phyloP scores from a whole-genome alignment of 2,888 invertebrate genomes.

The Rhingia campestris region DNA sequence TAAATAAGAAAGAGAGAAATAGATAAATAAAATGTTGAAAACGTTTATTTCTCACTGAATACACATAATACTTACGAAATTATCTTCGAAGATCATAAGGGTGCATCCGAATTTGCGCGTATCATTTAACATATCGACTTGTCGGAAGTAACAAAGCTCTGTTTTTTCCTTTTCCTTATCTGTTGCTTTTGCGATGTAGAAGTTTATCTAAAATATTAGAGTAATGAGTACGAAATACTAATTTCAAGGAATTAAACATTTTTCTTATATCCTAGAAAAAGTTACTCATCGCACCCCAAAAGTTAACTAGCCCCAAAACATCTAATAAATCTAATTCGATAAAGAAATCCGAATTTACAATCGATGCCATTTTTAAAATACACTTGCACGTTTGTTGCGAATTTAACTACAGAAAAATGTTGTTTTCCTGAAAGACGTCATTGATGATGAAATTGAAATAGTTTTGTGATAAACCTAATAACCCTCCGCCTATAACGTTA shows the following conservation, averaged over 20 bases:
- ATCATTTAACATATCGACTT: slow-evolving; percentile 78
- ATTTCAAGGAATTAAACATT: not conserved
- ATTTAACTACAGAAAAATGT: too few species aligned
- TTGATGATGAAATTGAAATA: too few species aligned
- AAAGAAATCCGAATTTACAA: too few species aligned
- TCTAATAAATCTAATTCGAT: too few species aligned
- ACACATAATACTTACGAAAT: slow-evolving; percentile 77
- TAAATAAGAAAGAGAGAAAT: too few species aligned
- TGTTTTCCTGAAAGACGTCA: too few species aligned
- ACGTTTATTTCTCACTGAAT: not conserved
- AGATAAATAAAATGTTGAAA: not conserved
- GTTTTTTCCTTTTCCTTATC: slow-evolving; percentile 78
- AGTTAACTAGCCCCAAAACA: too few species aligned
- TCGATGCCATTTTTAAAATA: too few species aligned
- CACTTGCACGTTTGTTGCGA: too few species aligned
- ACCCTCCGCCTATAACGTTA: too few species aligned
- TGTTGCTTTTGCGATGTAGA: slow-evolving; percentile 80
- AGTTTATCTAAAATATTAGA: slow-evolving; percentile 75
- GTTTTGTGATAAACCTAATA: too few species aligned
- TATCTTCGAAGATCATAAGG: slow-evolving; percentile 81
- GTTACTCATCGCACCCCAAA: too few species aligned
- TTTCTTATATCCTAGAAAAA: slow-evolving; percentile 1
- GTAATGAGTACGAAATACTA: not conserved
- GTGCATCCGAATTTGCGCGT: slow-evolving; percentile 78
- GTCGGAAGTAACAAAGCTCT: slow-evolving; percentile 80